Percentiles rank a stretch among this genome's conserved stretches.
These are phyloP conservation scores for Cranoglanis bouderius DNA, from an alignment of 2,113 vertebrate genomes.

Conservation along the genomic window DNA sequence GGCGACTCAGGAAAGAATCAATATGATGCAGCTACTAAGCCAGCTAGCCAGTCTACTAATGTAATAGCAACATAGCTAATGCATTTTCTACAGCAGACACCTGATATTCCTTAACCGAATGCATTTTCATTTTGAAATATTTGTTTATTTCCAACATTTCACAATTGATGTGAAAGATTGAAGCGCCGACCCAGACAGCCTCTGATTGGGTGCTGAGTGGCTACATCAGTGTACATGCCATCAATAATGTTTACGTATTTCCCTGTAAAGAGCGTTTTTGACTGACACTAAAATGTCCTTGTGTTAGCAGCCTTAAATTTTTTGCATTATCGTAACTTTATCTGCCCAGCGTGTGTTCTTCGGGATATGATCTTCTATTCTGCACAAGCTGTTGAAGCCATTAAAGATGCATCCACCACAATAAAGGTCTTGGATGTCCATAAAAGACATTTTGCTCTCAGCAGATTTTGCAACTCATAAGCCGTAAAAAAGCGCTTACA, in stretches of 20 bases:
- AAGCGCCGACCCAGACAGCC: neutral
- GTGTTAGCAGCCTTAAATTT: neutral
- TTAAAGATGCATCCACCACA: conserved; percentile 49
- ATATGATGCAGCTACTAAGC: neutral
- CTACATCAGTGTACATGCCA: neutral
- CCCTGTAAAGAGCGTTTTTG: neutral
- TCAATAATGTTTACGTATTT: neutral
- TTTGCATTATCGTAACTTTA: conserved; percentile 20
- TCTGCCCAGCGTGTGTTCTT: conserved; percentile 31
- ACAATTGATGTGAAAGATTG: neutral
- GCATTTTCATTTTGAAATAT: neutral
- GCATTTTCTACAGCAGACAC: neutral
- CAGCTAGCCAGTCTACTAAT: neutral
- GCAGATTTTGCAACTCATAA: conserved; percentile 48
- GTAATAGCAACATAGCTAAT: neutral
- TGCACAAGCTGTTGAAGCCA: conserved; percentile 42
- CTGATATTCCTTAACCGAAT: neutral
- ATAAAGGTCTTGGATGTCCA: conserved; percentile 49
- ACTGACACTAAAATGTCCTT: conserved; percentile 10
- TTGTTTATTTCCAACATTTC: too few relatives aligned
- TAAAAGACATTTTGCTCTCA: conserved; percentile 46
- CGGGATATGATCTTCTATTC: conserved; percentile 39
- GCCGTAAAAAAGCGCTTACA: conserved; percentile 39
- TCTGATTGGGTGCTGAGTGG: neutral
- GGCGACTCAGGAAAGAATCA: too few relatives aligned